Evolutionary conservation across 2,113 vertebrate species (phyloP).

Genomic region (Muntiacus muntjak): DNA sequence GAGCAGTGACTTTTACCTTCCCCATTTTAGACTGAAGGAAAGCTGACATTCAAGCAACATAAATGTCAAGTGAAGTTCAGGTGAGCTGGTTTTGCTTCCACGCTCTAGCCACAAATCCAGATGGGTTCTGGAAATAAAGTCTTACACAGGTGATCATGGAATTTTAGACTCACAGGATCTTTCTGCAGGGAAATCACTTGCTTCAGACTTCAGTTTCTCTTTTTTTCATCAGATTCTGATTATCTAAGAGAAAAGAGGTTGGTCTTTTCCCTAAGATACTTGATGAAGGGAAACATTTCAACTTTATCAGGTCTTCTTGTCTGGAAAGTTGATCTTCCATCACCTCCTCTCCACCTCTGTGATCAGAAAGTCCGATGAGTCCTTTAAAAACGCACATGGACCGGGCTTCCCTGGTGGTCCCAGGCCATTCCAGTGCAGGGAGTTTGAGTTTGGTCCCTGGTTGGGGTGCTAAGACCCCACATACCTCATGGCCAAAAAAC

Average conservation of each 20-base stretch:
- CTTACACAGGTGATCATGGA: neutral
- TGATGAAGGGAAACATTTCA: neutral
- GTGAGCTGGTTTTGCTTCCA: neutral
- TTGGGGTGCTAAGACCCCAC: neutral
- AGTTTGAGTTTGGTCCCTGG: neutral
- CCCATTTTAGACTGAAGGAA: neutral
- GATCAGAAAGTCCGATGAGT: neutral
- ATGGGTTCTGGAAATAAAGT: neutral
- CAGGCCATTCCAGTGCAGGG: neutral
- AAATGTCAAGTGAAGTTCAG: constrained; percentile 14
- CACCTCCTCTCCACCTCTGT: neutral
- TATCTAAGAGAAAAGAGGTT: neutral
- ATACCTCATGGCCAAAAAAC: neutral
- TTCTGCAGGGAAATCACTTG: neutral
- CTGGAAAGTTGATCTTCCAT: neutral
- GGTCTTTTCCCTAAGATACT: neutral
- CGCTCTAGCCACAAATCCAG: neutral
- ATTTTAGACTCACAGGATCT: neutral
- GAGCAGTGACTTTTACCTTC: neutral
- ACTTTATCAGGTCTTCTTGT: neutral
- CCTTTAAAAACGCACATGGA: neutral
- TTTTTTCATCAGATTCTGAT: neutral
- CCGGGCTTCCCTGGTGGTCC: neutral
- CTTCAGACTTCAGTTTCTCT: neutral
- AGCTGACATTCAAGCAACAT: neutral